phyloP scores from a whole-genome alignment of 1,140 invertebrate genomes.

The Orius laevigatus region DNA sequence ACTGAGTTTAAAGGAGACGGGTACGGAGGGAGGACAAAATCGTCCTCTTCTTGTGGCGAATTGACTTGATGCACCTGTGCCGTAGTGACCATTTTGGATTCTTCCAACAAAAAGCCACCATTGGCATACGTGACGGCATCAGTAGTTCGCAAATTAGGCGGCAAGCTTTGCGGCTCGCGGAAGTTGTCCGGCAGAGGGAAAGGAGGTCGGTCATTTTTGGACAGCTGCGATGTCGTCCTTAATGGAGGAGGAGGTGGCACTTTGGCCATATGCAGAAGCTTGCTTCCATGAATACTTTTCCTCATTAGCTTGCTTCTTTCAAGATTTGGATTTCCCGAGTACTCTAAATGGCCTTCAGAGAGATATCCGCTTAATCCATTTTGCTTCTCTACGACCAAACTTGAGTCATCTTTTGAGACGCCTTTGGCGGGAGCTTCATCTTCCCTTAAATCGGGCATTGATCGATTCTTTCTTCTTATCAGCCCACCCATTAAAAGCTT shows the following conservation, averaged over 20 bases:
- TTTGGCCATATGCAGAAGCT: slow-evolving; percentile 52
- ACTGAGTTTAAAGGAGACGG: slow-evolving; percentile 52
- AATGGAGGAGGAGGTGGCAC: slow-evolving; percentile 72
- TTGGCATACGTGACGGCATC: slow-evolving; percentile 37
- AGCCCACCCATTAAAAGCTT: slow-evolving; percentile 78
- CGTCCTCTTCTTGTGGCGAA: slow-evolving; percentile 26
- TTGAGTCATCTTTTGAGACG: slow-evolving; percentile 43
- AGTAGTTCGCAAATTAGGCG: slow-evolving; percentile 22
- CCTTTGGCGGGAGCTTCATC: slow-evolving; percentile 29
- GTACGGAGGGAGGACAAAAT: slow-evolving; percentile 53
- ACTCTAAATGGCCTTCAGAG: slow-evolving; percentile 72
- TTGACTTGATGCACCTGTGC: slow-evolving; percentile 69
- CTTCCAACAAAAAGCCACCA: slow-evolving; percentile 27
- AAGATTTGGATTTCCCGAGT: slow-evolving; percentile 59
- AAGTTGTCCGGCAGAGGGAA: slow-evolving; percentile 28
- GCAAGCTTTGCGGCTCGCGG: slow-evolving; percentile 31
- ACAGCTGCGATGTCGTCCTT: slow-evolving; percentile 67
- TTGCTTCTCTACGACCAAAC: slow-evolving; percentile 41
- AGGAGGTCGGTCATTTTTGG: slow-evolving; percentile 31
- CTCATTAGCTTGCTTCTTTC: slow-evolving; percentile 75
- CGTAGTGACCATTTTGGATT: slow-evolving; percentile 46
- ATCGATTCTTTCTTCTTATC: slow-evolving; percentile 72
- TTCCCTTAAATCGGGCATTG: slow-evolving; percentile 75
- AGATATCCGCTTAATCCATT: slow-evolving; percentile 58
- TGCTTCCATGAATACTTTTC: slow-evolving; percentile 71